Percentiles rank a stretch among this genome's conserved stretches.
Conservation (phyloP, 2,797 vertebrate genomes). For the Emys orbicularis region DNA sequence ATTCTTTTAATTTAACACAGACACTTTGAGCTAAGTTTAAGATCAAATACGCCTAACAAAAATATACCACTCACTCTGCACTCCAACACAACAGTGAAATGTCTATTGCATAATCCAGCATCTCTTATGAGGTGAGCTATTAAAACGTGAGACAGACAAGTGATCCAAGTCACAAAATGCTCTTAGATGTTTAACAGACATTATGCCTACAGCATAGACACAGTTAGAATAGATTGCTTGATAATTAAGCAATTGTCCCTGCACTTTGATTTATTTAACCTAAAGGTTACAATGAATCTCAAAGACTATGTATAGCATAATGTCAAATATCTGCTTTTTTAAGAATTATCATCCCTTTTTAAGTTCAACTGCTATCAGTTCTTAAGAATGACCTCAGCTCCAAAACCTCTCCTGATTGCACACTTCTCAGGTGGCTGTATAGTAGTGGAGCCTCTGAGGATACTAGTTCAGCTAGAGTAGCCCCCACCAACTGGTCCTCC, state of each 20-base stretch:
- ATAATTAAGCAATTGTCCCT: neutral
- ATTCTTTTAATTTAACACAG: neutral
- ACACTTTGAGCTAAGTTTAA: neutral
- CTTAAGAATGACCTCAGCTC: neutral
- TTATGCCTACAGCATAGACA: conserved; percentile 6
- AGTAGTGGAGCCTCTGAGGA: neutral
- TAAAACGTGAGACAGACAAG: neutral
- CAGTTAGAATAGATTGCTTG: neutral
- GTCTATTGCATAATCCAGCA: neutral
- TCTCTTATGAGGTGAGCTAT: neutral
- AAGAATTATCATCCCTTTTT: neutral
- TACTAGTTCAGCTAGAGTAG: neutral
- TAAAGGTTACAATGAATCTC: neutral
- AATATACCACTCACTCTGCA: neutral
- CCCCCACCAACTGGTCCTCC: neutral
- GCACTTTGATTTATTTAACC: neutral
- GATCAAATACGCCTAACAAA: accelerated
- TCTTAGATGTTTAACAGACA: neutral
- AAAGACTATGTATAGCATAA: accelerated
- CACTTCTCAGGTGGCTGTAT: neutral
- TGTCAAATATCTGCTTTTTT: neutral
- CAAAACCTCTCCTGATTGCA: neutral
- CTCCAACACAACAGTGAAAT: neutral
- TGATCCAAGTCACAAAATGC: conserved; percentile 9
- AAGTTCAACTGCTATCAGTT: neutral